Evolutionary conservation across 2,888 invertebrate genomes (phyloP), one percentile per base, ranked within the genome.

Genomic region (Philonicus albiceps): DNA sequence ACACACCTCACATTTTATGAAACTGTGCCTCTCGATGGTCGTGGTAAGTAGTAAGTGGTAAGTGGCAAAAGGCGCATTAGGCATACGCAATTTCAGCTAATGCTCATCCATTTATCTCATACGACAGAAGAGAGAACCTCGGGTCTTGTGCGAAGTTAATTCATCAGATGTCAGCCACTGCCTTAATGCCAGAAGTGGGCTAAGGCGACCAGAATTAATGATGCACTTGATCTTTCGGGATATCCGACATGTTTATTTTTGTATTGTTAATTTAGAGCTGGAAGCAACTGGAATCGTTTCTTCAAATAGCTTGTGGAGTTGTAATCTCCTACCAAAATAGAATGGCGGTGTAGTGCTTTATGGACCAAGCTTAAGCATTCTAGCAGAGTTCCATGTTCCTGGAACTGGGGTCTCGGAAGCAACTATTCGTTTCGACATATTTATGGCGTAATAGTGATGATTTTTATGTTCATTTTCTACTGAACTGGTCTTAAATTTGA

Each of bases 31-130:
- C 49, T 55, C 64, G 16, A 64, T 37, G 81, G 37, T 55, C 76
- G 40, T 55, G 55, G 64, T 55, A 80, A 75, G 74, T 86, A 37
- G 73, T 55, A 85, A 75, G 37, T 53, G 83, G 64, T n/a, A 80
- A 75, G 74, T 86, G 55, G 73, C 76, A 85, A 75, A 53, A 75
- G 83, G 64, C 83, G 73, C 53, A 87, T 81, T 86, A 87, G 84
- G 87, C 76, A 80, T 73, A 86, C 81, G 87, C 86, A 86, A 87
- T 87, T 86, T 87, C 86, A 53, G 30, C 64, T 84, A 87, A 86
- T 87, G 86, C 49, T 73, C n/a, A 55, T 74, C 85, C 80, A 87
- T 87, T 86, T 78, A 80, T 87, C 87, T 86, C 85, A 40, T 22
- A n/a, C 72, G 43, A 43, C 80, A 8, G 86, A 27, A 74, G 76